These are phyloP conservation scores for Zaprionus taronus DNA, from an alignment of 1,140 invertebrate species.

Conservation along the genomic window DNA sequence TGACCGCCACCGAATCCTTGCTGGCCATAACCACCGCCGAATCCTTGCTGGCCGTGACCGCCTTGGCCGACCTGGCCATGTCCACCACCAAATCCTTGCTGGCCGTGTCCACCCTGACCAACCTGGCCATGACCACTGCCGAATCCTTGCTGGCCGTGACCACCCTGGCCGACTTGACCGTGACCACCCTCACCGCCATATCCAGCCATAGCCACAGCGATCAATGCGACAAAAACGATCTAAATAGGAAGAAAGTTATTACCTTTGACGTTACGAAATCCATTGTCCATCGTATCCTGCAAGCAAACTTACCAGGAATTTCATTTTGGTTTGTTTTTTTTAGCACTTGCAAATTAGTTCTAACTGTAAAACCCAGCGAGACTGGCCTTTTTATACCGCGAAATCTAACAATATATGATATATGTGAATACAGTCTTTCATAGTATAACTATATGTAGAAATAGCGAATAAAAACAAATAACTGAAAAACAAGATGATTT, in stretches of 20 bases:
- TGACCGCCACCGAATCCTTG: constrained; percentile 31
- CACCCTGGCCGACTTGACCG: constrained; percentile 33
- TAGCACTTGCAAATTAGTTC: constrained; percentile 1
- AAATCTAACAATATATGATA: not conserved
- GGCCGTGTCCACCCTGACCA: constrained; percentile 35
- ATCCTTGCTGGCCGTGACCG: constrained; percentile 33
- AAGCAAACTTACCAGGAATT: not conserved
- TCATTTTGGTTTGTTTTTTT: not conserved
- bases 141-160: constrained; percentile 30
- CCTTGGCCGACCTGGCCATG: constrained; percentile 23
- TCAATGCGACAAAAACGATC: not conserved
- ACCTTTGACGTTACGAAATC: not conserved
- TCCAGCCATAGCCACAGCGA: constrained; percentile 4
- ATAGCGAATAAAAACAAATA: not conserved
- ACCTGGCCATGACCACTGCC: constrained; percentile 30
- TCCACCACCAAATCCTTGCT: constrained; percentile 31
- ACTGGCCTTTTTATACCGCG: not conserved
- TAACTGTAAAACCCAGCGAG: not conserved
- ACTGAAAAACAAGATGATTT: too few species aligned
- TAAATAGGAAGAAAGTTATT: not conserved
- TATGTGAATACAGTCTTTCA: not conserved
- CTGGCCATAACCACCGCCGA: constrained; percentile 29
- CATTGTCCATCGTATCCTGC: not conserved
- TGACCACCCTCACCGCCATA: constrained; percentile 24
- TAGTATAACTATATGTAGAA: not conserved